Evolutionary conservation across 2,888 invertebrate genomes (phyloP), one percentile per base, ranked within the genome.

Genomic region (Acleris cristana): DNA sequence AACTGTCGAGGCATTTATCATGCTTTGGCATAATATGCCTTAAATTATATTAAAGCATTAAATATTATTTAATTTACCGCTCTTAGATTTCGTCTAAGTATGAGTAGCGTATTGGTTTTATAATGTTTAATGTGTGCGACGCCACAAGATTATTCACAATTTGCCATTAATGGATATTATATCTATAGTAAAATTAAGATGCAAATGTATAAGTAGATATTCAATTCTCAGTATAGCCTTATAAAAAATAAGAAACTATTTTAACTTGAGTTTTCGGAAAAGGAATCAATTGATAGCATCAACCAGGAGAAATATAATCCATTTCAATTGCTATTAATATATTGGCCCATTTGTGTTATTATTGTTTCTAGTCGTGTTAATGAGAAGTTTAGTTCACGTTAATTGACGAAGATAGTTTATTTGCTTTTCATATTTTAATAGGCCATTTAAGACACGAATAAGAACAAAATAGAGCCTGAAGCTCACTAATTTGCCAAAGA

Each of bases 401-500:
- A 10, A 48, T 48, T 48, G 16, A 48, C 48, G 18, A n/a, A n/a
- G 7, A 48, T 8, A n/a, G 48, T 48, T n/a, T 48, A 48, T 48
- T 48, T 48, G 5, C 7, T 40, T 40, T n/a, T 16, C 2, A 18
- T 18, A n/a, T 48, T 48, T 48, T 48, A 48, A n/a, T 7, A 48
- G 45, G 14, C 45, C 19, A 21, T 16, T 45, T 4, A 14, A 10
- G 1, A 19, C 34, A 58, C 19, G 53, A 30, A 53, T 55, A 44
- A 60, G 21, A 30, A 8, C 19, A 44, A 60, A 51, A 30, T 5
- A 26, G 7, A 14, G 23, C 59, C 54, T 40, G 49, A 48, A 54
- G 59, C 59, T 19, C 48, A 12, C 48, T 23, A 14, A 44, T 56
- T 21, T 49, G 26, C n/a, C 54, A 34, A 18, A 23, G 51, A 66